Evolutionary conservation across 2,113 vertebrate genomes (phyloP).

Genomic region (Syngnathus typhle): DNA sequence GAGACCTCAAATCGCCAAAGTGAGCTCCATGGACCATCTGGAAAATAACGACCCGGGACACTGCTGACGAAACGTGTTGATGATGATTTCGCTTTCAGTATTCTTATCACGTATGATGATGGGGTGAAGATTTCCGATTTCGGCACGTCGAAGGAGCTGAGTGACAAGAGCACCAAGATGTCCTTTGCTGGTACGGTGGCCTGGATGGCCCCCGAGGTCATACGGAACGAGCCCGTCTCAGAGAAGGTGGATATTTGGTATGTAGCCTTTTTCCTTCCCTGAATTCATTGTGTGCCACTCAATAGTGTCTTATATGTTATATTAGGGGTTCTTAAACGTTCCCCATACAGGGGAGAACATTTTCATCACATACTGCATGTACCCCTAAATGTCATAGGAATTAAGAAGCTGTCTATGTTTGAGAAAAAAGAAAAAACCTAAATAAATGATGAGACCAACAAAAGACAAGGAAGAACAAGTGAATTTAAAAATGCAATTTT

Average conservation of each 20-base stretch:
- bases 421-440: too few species aligned
- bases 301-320: conserved; percentile 43
- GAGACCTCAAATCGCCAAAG: conserved; percentile 98
- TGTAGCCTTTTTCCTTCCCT: conserved; percentile 41
- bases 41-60: background rate
- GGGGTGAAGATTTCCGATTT: conserved; percentile 99
- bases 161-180: conserved; percentile 99
- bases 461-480: too few species aligned
- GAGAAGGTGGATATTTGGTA: conserved; percentile 99
- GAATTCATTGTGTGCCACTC: conserved; percentile 34
- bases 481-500: too few species aligned
- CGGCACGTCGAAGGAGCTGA: conserved; percentile 94
- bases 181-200: conserved; percentile 97
- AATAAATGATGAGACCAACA: too few species aligned
- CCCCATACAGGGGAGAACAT: background rate
- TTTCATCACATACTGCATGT: too few species aligned
- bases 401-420: too few species aligned
- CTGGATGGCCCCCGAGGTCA: conserved; percentile 99
- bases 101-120: conserved; percentile 96
- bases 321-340: background rate
- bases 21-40: conserved; percentile 45
- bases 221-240: conserved; percentile 94
- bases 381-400: too few species aligned
- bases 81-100: conserved; percentile 68
- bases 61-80: background rate